Evolutionary conservation across 2,113 vertebrate species (phyloP).

Genomic region (Pterocles orientalis): DNA sequence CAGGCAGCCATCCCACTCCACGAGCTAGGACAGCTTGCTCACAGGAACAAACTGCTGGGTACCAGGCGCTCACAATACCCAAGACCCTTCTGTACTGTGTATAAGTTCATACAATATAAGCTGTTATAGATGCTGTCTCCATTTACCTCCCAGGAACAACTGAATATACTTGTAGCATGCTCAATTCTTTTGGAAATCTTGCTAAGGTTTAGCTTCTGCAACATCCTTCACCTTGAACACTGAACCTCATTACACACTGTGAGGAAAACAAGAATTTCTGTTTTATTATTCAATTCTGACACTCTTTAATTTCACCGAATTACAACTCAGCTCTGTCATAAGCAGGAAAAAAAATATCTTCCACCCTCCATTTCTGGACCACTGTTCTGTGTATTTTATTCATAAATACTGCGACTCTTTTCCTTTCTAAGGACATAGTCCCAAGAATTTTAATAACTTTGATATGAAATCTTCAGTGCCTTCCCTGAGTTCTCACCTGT

Average conservation of each 20-base stretch:
- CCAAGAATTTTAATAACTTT: background rate
- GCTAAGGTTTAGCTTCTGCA: background rate
- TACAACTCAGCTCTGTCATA: fast-evolving
- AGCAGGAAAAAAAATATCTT: background rate
- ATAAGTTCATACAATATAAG: background rate
- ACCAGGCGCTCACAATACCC: fast-evolving
- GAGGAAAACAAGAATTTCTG: background rate
- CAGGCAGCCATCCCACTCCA: background rate
- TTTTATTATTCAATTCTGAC: background rate
- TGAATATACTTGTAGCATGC: background rate
- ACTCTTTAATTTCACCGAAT: background rate
- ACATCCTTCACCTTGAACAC: background rate
- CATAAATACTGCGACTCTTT: background rate
- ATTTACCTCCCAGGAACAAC: background rate
- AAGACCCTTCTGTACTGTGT: background rate
- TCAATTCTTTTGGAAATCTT: background rate
- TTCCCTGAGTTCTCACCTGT: background rate
- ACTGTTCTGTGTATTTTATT: background rate
- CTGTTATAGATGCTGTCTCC: fast-evolving
- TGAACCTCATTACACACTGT: background rate
- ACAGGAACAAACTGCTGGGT: background rate
- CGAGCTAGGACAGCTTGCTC: background rate
- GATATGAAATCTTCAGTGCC: background rate
- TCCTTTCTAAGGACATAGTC: background rate
- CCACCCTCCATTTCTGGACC: background rate